Conservation (phyloP, 2,113 vertebrate species). For the Pygoscelis antarcticus region DNA sequence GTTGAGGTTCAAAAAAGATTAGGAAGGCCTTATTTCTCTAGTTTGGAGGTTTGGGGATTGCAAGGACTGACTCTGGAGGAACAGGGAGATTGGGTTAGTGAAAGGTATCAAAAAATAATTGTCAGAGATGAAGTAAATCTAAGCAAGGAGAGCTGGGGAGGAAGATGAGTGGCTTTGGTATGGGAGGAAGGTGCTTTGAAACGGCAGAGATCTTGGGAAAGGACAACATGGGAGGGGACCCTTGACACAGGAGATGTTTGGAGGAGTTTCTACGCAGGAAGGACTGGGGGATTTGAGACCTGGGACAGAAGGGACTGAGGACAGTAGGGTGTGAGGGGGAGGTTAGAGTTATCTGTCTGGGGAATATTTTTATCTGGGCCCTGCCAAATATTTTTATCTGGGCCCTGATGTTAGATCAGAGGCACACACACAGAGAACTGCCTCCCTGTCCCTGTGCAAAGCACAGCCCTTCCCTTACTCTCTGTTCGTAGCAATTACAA, state of each 20-base stretch:
- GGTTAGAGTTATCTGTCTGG: not conserved
- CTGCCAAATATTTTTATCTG: not conserved
- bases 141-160: not conserved
- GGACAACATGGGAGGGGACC: accelerated
- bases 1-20: not conserved
- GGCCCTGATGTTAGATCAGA: not conserved
- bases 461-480: not conserved
- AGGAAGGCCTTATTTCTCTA: not conserved
- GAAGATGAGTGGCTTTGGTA: not conserved
- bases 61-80: not conserved
- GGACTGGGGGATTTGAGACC: not conserved
- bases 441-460: not conserved
- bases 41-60: not conserved
- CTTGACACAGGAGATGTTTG: not conserved
- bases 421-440: not conserved
- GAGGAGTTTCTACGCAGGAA: not conserved
- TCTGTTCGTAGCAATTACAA: not conserved
- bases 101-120: not conserved
- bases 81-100: not conserved
- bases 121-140: not conserved
- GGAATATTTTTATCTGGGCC: not conserved
- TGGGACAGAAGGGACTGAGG: not conserved
- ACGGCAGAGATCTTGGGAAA: not conserved
- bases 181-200: not conserved
- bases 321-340: not conserved